Conservation (phyloP, 2,888 invertebrate genomes). For the Leptinotarsa peninsularis region DNA sequence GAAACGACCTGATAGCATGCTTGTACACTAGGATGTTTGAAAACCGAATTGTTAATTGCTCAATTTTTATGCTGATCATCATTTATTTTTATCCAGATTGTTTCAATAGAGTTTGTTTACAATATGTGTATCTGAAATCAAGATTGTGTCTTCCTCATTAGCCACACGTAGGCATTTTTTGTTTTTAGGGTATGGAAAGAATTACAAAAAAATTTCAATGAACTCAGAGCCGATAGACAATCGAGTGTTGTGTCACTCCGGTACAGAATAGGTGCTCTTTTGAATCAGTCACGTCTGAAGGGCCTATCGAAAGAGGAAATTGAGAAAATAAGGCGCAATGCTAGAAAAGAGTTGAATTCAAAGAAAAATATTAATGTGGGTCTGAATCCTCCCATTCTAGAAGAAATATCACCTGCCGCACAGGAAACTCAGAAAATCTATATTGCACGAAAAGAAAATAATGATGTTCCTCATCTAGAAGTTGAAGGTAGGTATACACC, state of each 20-base stretch:
- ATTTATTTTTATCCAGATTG: no score
- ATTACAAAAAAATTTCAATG: constrained; percentile 10
- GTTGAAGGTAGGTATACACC: not conserved
- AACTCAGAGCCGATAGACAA: constrained; percentile 9
- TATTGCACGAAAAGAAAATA: not conserved
- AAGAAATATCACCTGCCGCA: not conserved
- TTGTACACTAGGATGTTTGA: no score
- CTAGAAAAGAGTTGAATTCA: not conserved
- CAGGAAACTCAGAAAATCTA: not conserved
- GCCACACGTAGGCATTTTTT: not conserved
- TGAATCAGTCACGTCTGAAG: constrained; percentile 5
- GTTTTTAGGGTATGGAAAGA: constrained; percentile 21
- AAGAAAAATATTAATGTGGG: not conserved
- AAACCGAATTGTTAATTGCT: no score
- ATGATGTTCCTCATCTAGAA: not conserved
- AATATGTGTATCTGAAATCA: not conserved
- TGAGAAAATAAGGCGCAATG: constrained; percentile 9
- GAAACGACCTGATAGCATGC: no score
- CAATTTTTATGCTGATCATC: no score
- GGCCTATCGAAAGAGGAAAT: constrained; percentile 15
- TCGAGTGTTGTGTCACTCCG: not conserved
- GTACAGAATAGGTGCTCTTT: not conserved
- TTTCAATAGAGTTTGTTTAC: not conserved
- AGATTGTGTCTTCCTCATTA: no score
- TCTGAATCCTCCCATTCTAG: not conserved